Evolutionary conservation across 2,113 vertebrate species (phyloP).

Genomic region (Thamnaconus septentrionalis): DNA sequence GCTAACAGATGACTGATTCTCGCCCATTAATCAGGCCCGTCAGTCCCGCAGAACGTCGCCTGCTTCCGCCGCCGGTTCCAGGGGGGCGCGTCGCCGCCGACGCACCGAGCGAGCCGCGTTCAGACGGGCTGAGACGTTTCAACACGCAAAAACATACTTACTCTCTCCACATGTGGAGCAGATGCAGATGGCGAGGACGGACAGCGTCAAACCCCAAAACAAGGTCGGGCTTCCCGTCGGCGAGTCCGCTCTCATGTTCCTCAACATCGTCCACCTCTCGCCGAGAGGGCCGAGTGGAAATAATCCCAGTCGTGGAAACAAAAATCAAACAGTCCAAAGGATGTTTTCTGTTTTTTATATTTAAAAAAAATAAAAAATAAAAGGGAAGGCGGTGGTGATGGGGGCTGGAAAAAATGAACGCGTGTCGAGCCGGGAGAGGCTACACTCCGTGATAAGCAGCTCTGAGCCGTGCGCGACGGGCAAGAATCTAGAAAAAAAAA

Average conservation of each 20-base stretch:
- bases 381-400: not conserved
- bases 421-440: conserved; percentile 35
- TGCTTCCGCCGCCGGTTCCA: too few species aligned
- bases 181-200: conserved; percentile 79
- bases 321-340: not conserved
- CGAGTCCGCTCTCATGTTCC: conserved; percentile 83
- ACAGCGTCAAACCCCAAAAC: conserved; percentile 84
- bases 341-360: too few species aligned
- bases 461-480: too few species aligned
- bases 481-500: conserved; percentile 2
- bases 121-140: too few species aligned
- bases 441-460: conserved; percentile 10
- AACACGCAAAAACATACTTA: conserved; percentile 72
- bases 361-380: not conserved
- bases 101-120: too few species aligned
- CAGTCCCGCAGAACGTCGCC: too few species aligned
- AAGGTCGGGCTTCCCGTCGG: conserved; percentile 85
- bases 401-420: conserved; percentile 1
- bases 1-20: too few species aligned
- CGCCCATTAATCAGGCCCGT: too few species aligned
- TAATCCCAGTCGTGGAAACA: not conserved
- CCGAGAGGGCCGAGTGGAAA: not conserved
- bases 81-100: too few species aligned
- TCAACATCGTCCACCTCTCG: conserved; percentile 65
- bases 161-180: conserved; percentile 86